Base-by-base conservation (phyloP, 2,888 invertebrate species). In the Hemistola chrysoprasaria region DNA sequence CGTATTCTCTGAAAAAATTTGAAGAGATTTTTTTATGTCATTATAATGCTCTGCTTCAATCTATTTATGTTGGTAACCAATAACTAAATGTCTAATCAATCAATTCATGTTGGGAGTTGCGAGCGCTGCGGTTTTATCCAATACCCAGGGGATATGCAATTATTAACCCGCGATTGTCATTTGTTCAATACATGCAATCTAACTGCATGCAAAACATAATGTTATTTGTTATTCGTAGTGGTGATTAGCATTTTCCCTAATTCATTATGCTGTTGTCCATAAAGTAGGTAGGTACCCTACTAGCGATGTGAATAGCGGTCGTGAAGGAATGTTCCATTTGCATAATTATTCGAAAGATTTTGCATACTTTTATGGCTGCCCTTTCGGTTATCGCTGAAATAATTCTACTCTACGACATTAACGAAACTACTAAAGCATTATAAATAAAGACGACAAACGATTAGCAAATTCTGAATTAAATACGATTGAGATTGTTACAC, bases 281-380 rank as follows among this genome's bases (percentile, higher is more conserved):
- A 62, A 65, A 45, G 28, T 37, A 36, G n/a, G n/a, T n/a, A n/a
- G n/a, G n/a, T n/a, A n/a, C n/a, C 31, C 59, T 54, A 55, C 58
- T 60, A 55, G 63, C 62, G n/a, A 64, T 64, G 64, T 65, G 66
- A 67, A 65, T 63, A 55, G 65, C 59, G 66, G 65, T 65, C 61
- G 63, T 57, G 50, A 40, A 47, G 49, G 53, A 67, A 65, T 63
- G 57, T 57, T 47, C 49, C 50, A 66, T 72, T 74, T 71, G 54
- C 70, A 72, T 74, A 71, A 72, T 68, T 69, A 70, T 73, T 62
- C 64, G 50, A 64, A 62, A 64, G 61, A 71, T 64, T 71, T 70
- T 69, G 66, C 68, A 71, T 71, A 73, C 60, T 67, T 66, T 65
- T 65, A 65, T 65, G 57, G 60, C 54, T 56, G 55, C 57, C 59